Base-by-base conservation (phyloP, 2,113 vertebrate species). In the Neotoma lepida region DNA sequence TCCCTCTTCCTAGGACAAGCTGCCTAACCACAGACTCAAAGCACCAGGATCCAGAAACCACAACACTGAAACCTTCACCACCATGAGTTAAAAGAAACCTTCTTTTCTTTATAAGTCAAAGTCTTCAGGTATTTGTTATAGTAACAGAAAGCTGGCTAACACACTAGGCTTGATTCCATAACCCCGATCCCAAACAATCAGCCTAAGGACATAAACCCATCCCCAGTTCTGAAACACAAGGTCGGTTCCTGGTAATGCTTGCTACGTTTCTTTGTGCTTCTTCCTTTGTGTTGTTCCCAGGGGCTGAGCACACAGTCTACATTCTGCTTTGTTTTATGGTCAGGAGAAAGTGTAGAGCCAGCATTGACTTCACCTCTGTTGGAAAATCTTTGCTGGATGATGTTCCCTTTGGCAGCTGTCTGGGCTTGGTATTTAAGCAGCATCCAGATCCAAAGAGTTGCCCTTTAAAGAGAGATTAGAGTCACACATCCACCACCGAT, bases 341-440 rank as follows among this genome's bases (percentile, higher is more conserved):
- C 22, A 58, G 9, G 71, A 68, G 89, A 96, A 58, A 92, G 41
- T 17, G 4, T 71, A 49, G 81, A 56, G 73, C 66, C 39, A 17
- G 91, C 9, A 88, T 84, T 84, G 86, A 70, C 91, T 93, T 33
- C 0, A 35, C 41, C 0, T 0, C 6, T 28, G 81, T 30, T 92
- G 97, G 95, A 95, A 94, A 96, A 92, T 93, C 94, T 90, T 93
- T 94, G 94, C 54, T 15, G 71, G 71, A 41, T 95, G 95, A 66
- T 81, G 90, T 56, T 95, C 82, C 88, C 91, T 54, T 93, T 96
- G 95, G 97, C 96, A 96, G 90, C 95, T 66, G 54, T 73, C 95
- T 86, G 56, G 7, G 85, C 85, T 81, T 88, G 20, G 94, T 44
- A 81, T 95, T 94, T 92, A 41, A 86, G 82, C 86, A 20, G 3